These are phyloP conservation scores for Chaetura pelagica DNA, from an alignment of 2,113 vertebrate species.

Conservation along the genomic window DNA sequence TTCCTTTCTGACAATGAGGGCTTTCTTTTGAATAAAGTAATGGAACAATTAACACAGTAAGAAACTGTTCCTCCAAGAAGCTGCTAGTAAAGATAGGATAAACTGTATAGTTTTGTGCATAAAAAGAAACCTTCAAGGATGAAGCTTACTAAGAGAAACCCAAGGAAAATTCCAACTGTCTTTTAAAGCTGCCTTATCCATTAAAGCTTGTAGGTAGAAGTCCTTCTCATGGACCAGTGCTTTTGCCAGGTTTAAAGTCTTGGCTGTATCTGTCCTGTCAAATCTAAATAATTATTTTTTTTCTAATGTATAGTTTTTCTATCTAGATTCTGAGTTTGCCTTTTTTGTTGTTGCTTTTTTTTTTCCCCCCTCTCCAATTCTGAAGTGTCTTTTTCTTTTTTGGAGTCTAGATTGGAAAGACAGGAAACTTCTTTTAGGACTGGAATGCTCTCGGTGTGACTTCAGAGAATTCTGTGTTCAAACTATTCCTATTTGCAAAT, in stretches of 20 bases:
- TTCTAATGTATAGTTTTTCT: not conserved
- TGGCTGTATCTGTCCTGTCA: not conserved
- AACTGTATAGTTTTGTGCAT: not conserved
- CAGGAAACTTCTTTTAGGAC: not conserved
- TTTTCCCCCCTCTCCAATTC: not conserved
- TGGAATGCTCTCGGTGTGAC: not conserved
- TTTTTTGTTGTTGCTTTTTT: too few relatives aligned
- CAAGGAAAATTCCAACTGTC: not conserved
- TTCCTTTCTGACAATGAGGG: not conserved
- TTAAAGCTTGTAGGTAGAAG: not conserved
- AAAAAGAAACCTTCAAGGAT: not conserved
- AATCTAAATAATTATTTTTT: not conserved
- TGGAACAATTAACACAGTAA: not conserved
- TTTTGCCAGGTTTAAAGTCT: not conserved
- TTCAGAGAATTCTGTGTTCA: not conserved
- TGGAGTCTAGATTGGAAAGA: not conserved
- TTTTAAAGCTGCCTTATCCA: not conserved
- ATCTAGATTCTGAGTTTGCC: not conserved
- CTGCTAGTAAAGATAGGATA: not conserved
- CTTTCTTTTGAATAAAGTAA: not conserved
- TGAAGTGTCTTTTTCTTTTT: not conserved
- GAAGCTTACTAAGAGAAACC: not conserved
- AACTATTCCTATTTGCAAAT: not conserved
- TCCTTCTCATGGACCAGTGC: not conserved
- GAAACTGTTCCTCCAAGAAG: not conserved